Conservation (phyloP, 2,113 vertebrate species). For the Rhinogobius similis region DNA sequence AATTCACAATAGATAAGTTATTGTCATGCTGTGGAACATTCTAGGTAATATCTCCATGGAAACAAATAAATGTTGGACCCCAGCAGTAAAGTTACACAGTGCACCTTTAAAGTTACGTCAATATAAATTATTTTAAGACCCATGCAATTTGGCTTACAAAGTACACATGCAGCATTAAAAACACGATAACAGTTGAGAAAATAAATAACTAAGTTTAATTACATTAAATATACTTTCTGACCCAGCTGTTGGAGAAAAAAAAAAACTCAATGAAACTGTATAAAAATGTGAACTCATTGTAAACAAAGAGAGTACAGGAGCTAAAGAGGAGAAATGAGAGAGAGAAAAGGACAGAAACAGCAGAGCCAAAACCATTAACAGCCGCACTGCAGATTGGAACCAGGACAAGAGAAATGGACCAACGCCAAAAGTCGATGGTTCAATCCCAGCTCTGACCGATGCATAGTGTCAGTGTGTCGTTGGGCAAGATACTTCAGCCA, state of each 20-base stretch:
- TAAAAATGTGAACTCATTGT: neutral
- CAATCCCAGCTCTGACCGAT: neutral
- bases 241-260: neutral
- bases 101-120: too few species aligned
- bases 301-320: neutral
- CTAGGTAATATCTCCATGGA: too few species aligned
- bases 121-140: too few species aligned
- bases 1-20: too few species aligned
- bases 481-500: too few species aligned
- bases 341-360: conserved; percentile 6
- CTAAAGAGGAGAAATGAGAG: neutral
- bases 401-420: neutral
- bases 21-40: too few species aligned
- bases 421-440: neutral
- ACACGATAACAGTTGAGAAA: too few species aligned
- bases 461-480: neutral
- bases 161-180: too few species aligned
- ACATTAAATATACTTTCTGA: neutral
- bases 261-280: neutral
- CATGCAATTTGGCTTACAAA: too few species aligned
- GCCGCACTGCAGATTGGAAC: conserved; percentile 5
- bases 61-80: too few species aligned
- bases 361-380: conserved; percentile 8
- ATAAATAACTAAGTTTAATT: too few species aligned
- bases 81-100: too few species aligned